Evolutionary conservation across 2,113 vertebrate species (phyloP).

Genomic region (Oceanites oceanicus): DNA sequence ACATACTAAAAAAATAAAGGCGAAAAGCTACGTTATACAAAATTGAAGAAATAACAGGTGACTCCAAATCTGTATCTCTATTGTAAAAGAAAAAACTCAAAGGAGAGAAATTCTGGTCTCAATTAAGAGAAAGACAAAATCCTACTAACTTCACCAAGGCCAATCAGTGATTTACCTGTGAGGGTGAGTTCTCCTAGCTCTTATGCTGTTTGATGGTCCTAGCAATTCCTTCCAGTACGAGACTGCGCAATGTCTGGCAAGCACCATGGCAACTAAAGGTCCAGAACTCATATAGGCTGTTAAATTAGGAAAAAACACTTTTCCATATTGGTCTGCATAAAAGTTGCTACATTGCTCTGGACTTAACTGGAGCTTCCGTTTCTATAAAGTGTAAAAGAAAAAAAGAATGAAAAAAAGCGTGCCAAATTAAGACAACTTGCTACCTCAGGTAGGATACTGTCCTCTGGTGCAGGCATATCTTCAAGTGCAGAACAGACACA

Average conservation of each 20-base stretch:
- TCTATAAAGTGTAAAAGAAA: constrained; percentile 72
- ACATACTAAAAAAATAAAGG: neutral
- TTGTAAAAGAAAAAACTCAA: neutral
- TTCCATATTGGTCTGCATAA: constrained; percentile 90
- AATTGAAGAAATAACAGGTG: neutral
- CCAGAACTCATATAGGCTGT: constrained; percentile 96
- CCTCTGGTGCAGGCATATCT: neutral
- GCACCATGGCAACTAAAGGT: constrained; percentile 81
- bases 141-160: neutral
- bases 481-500: neutral
- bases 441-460: neutral
- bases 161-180: constrained; percentile 78
- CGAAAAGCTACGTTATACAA: neutral
- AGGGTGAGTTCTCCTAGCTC: constrained; percentile 85
- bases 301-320: constrained; percentile 87
- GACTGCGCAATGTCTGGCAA: constrained; percentile 84
- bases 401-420: neutral
- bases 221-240: constrained; percentile 88
- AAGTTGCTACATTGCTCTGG: constrained; percentile 96
- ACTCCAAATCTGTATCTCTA: neutral
- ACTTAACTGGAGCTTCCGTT: constrained; percentile 85
- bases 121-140: neutral
- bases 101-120: neutral
- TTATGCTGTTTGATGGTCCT: constrained; percentile 82
- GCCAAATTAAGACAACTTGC: neutral